Conservation (phyloP, 2,113 vertebrate species). For the Charadrius vociferus region DNA sequence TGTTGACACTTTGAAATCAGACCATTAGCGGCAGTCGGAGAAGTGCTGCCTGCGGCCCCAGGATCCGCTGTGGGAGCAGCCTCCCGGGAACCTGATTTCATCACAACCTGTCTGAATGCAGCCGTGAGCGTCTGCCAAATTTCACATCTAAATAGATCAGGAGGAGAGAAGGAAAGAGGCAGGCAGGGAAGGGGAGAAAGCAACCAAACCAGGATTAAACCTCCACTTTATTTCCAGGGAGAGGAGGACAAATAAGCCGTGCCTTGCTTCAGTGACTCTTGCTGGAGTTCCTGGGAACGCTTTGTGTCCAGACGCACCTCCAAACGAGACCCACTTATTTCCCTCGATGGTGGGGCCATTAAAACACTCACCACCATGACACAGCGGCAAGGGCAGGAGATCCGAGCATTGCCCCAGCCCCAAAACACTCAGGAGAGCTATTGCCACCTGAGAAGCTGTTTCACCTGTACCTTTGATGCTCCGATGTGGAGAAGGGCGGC, state of each 20-base stretch:
- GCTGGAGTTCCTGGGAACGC: fast-evolving
- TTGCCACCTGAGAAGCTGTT: neutral
- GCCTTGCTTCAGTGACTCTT: neutral
- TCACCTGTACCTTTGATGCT: neutral
- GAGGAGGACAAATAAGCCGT: neutral
- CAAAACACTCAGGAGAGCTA: neutral
- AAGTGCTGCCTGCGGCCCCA: neutral
- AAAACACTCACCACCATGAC: fast-evolving
- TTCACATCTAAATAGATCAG: neutral
- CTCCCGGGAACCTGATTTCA: neutral
- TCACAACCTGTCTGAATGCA: neutral
- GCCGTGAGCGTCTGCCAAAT: neutral
- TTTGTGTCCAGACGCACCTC: neutral
- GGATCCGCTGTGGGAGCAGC: neutral
- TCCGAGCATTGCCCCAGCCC: neutral
- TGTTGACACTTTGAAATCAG: neutral
- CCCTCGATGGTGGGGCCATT: fast-evolving
- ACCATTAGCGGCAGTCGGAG: neutral
- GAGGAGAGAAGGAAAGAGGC: neutral
- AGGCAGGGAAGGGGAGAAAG: neutral
- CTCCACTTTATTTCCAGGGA: neutral
- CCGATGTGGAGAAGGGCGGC: neutral
- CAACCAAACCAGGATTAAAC: neutral
- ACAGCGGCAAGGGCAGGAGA: neutral
- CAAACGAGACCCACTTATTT: fast-evolving